Evolutionary conservation across 2,888 invertebrate species (phyloP), one percentile per base, ranked within the genome.

Genomic region (Amphipoea oculea): DNA sequence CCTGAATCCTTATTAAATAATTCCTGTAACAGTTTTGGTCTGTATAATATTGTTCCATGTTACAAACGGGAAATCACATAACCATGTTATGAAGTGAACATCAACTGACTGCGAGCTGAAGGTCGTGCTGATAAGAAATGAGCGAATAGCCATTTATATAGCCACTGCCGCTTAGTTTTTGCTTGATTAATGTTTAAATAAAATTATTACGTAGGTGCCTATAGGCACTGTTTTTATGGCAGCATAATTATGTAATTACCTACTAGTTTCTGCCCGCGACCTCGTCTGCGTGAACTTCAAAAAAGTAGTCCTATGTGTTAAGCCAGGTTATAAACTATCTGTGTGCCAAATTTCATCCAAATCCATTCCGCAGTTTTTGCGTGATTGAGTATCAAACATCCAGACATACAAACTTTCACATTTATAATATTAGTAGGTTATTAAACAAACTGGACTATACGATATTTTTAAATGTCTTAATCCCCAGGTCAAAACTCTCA

Each of bases 61-160:
- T 36, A 12, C 29, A 72, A 76, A 73, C 76, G 76, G 88, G 82
- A 86, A 86, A 79, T 82, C n/a, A 76, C 48, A 71, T 70, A 65
- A 54, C 66, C 70, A 79, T 81, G 78, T 81, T 79, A 76, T 72
- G 74, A 51, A 60, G 81, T 63, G 73, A 78, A 81, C 84, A 83
- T 86, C 73, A 83, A 88, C 17, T 23, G 70, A 79, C 79, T 79
- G 72, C 71, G 73, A 83, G 78, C 84, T 88, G 91, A 93, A 94
- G 94, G 94, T 91, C 90, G 75, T n/a, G 51, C 67, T 90, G 93
- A 94, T 94, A 94, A 94, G 90, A 87, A 86, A 81, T 82, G 88
- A 89, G 86, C 85, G 82, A 87, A 89, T 89, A 83, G 81, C 84
- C n/a, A n/a, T n/a, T 88, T 81, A 86, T 84, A 84, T 78, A 84